These are phyloP conservation scores for Clarias batrachus DNA, from an alignment of 2,113 vertebrate species.

Conservation along the genomic window DNA sequence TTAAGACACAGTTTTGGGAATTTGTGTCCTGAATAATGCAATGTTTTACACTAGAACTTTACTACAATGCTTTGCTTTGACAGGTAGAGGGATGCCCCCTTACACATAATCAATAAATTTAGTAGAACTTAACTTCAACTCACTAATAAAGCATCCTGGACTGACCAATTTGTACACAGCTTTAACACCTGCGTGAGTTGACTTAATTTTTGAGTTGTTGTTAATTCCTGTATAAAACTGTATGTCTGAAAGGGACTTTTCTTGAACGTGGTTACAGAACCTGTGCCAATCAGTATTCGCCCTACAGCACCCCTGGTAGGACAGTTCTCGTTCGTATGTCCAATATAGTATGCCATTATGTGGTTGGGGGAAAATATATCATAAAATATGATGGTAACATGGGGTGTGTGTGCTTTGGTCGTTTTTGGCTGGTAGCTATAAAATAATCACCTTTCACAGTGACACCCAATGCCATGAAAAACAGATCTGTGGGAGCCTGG, in stretches of 20 bases:
- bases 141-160: not conserved
- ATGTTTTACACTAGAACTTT: not conserved
- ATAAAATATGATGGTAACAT: not conserved
- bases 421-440: conserved; percentile 71
- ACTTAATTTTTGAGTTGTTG: not conserved
- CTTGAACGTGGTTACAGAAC: not conserved
- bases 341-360: not conserved
- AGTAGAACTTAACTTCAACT: not conserved
- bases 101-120: not conserved
- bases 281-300: not conserved
- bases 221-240: not conserved
- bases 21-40: not conserved
- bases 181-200: not conserved
- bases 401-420: not conserved
- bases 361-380: not conserved
- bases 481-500: conserved; percentile 61
- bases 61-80: not conserved
- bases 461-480: conserved; percentile 66
- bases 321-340: not conserved
- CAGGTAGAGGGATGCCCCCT: not conserved
- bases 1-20: not conserved
- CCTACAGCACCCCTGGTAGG: not conserved
- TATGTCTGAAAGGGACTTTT: not conserved
- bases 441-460: conserved; percentile 76
- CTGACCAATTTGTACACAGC: not conserved